Base-by-base conservation (phyloP, 2,888 invertebrate species). In the Aporophyla lueneburgensis region DNA sequence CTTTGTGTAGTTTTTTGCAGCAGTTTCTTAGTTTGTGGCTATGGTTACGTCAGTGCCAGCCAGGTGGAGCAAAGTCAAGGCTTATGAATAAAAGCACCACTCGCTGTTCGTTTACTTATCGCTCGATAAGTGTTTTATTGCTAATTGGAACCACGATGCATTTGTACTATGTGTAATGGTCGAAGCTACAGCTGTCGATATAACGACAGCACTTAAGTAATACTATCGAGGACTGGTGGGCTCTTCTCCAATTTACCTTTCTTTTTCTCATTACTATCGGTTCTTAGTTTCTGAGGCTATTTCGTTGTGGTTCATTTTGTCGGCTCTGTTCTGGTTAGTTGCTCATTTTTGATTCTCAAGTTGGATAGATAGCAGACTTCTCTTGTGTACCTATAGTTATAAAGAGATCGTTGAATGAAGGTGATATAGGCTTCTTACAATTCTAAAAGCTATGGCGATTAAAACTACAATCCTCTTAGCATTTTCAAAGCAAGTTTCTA, bases 91-190 rank as follows among this genome's bases (percentile, higher is more conserved):
- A 43, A 59, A 74, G 53, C n/a, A 56, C 40, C 33, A 49, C 33
- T 24, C 46, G 40, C 43, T 9, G n/a, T 24, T 61, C 5, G 54
- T 66, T 83, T 49, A 73, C 19, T 66, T 78, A 75, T 68, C 59
- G 67, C 21, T 49, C 59, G 53, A 71, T 75, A 66, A 49, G n/a
- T 65, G n/a, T 75, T 83, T 82, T 82, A 83, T 75, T 71, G 75
- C 69, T 69, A 71, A 80, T 83, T 71, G 75, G 49, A 56, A 75
- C 33, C 53, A 33, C 21, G 56, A 33, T 62, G 61, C 19, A 46
- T 79, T 56, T 21, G 46, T 24, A 51, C n/a, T 68, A 51, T 27
- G 1, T n/a, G 27, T 79, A 56, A 59, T 73, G 19, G 19, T 46
- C 1, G 21, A 46, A 63, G 1, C 14, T 49, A 62, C 65, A 61